Conservation (phyloP, 2,113 vertebrate species). For the Thryonomys swinderianus region DNA sequence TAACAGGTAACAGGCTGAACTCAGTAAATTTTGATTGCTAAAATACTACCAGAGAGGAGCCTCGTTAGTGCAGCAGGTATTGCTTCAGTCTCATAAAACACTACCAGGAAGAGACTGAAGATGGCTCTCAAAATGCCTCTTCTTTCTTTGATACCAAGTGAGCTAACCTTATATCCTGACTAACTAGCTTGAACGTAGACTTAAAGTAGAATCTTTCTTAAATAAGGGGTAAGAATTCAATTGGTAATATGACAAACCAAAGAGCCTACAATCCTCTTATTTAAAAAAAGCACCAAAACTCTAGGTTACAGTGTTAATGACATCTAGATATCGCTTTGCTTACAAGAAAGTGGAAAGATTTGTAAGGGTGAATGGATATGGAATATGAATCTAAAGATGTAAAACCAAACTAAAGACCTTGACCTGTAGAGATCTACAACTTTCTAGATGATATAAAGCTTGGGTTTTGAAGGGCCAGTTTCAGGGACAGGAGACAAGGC, state of each 20-base stretch:
- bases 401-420: not conserved
- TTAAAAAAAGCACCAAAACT: not conserved
- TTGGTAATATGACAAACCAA: not conserved
- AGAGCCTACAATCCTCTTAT: not conserved
- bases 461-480: not conserved
- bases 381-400: not conserved
- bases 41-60: not conserved
- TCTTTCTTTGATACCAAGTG: not conserved
- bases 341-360: slow-evolving; percentile 1
- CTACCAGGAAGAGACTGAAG: not conserved
- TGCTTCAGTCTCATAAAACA: not conserved
- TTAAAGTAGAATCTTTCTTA: not conserved
- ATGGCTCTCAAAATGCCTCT: not conserved
- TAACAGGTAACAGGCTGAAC: not conserved
- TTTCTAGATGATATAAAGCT: not conserved
- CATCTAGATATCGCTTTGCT: not conserved
- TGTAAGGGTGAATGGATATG: not conserved
- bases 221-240: slow-evolving; percentile 9
- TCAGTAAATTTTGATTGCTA: not conserved
- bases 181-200: not conserved
- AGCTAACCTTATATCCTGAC: not conserved
- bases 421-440: not conserved
- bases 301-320: not conserved
- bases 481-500: not conserved
- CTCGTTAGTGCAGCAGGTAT: too few relatives aligned